A percentile compares a stretch with the other conserved stretches of the same genome.
Evolutionary conservation across 2,113 vertebrate species (phyloP).

Genomic region (Apodemus speciosus): DNA sequence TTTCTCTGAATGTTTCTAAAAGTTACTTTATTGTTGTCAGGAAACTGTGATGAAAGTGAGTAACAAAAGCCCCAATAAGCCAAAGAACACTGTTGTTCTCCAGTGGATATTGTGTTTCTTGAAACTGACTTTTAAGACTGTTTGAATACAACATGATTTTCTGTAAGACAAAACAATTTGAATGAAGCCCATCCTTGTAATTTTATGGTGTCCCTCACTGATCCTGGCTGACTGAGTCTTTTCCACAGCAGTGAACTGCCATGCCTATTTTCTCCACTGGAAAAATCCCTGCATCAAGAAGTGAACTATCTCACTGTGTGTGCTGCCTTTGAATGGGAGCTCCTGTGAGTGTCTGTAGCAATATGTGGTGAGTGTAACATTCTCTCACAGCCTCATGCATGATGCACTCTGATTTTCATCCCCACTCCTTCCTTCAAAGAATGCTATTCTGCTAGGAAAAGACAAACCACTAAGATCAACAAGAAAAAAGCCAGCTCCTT

Average conservation of each 20-base stretch:
- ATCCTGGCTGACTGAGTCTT: constrained; percentile 2
- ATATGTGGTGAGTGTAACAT: background rate
- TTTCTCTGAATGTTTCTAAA: constrained; percentile 23
- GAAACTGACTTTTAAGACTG: background rate
- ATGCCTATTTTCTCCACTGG: constrained; percentile 40
- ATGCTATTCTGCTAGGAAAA: constrained; percentile 48
- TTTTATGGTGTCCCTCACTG: background rate
- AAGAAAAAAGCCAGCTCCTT: constrained; percentile 23
- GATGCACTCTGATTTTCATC: constrained; percentile 36
- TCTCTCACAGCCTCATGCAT: constrained; percentile 17
- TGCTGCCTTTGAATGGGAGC: constrained; percentile 8
- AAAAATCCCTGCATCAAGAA: constrained; percentile 8
- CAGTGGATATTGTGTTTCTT: constrained; percentile 22
- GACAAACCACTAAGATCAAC: constrained; percentile 37
- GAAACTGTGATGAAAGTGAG: constrained; percentile 3
- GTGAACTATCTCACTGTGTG: constrained; percentile 11
- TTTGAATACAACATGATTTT: constrained; percentile 32
- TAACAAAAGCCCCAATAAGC: background rate
- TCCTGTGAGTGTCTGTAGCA: background rate
- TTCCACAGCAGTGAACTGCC: background rate
- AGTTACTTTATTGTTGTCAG: background rate
- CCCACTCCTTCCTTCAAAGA: constrained; percentile 3
- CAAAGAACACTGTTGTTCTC: background rate
- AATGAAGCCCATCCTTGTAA: constrained; percentile 20
- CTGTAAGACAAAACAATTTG: constrained; percentile 9